These are phyloP conservation scores for Pseudochromis fuscus DNA, from an alignment of 2,797 vertebrate genomes.

Conservation along the genomic window DNA sequence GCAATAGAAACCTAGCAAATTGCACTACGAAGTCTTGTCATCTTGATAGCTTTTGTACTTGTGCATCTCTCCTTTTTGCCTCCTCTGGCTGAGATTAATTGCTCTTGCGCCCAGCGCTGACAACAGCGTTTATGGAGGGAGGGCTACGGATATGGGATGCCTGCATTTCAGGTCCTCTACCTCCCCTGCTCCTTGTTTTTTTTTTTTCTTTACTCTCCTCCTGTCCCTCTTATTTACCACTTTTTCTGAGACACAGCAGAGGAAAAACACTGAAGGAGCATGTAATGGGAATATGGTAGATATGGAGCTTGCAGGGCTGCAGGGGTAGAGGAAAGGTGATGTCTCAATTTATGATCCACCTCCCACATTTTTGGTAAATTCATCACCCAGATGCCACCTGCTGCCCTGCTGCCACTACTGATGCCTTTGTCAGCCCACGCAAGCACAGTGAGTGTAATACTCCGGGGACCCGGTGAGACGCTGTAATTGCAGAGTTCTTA, in stretches of 20 bases:
- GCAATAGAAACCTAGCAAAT: slow-evolving; percentile 72
- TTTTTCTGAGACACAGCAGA: slow-evolving; percentile 60
- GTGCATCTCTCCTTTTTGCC: slow-evolving; percentile 66
- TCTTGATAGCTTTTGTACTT: slow-evolving; percentile 81
- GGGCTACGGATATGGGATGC: slow-evolving; percentile 61
- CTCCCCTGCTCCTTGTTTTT: slow-evolving; percentile 4
- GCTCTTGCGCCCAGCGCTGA: slow-evolving; percentile 70
- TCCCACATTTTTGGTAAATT: slow-evolving; percentile 56
- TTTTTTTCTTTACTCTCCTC: slow-evolving; percentile 17
- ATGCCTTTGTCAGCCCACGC: slow-evolving; percentile 51
- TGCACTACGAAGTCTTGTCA: slow-evolving; percentile 77
- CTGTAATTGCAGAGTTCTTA: slow-evolving; percentile 10
- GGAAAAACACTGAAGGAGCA: slow-evolving; percentile 39
- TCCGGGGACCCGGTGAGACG: not conserved
- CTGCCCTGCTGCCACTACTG: slow-evolving; percentile 37
- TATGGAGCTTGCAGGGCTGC: slow-evolving; percentile 48
- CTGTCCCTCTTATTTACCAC: slow-evolving; percentile 60
- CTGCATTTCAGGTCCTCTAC: slow-evolving; percentile 67
- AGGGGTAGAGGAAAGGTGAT: slow-evolving; percentile 44
- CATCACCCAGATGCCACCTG: slow-evolving; percentile 57
- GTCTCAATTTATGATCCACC: slow-evolving; percentile 66
- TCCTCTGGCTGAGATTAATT: slow-evolving; percentile 83
- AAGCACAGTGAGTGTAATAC: slow-evolving; percentile 15
- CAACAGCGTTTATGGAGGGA: slow-evolving; percentile 81
- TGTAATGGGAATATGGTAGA: slow-evolving; percentile 61